Percentiles rank a stretch among this genome's conserved stretches.
These are phyloP conservation scores for Thymallus thymallus DNA, from an alignment of 2,113 vertebrate genomes.

Conservation along the genomic window DNA sequence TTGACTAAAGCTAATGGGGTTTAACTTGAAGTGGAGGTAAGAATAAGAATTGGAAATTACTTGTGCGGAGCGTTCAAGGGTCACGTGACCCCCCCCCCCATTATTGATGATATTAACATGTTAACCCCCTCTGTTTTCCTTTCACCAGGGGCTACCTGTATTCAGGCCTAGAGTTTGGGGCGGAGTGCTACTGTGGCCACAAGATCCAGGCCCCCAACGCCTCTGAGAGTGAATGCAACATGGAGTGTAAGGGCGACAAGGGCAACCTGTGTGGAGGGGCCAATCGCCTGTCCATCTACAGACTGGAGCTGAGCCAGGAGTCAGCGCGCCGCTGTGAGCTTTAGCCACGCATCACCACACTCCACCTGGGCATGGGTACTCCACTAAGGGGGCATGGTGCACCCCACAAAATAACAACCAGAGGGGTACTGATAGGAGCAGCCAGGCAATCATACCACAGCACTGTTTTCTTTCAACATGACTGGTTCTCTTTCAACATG, in stretches of 20 bases:
- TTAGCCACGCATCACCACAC: constrained; percentile 3
- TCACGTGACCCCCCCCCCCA: not conserved
- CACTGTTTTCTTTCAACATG: not conserved
- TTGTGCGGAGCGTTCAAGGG: too few relatives aligned
- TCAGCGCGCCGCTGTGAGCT: constrained; percentile 89
- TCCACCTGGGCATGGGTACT: not conserved
- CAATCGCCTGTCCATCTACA: constrained; percentile 91
- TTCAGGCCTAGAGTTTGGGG: constrained; percentile 93
- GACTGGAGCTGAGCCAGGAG: constrained; percentile 93
- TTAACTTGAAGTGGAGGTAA: too few relatives aligned
- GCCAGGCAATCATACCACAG: not conserved
- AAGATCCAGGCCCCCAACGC: constrained; percentile 86
- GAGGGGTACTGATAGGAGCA: not conserved
- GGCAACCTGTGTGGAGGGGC: constrained; percentile 85
- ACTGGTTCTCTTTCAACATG: not conserved
- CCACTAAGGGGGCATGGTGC: not conserved
- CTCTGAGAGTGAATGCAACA: constrained; percentile 87
- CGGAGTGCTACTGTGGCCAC: constrained; percentile 96
- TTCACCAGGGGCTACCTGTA: constrained; percentile 90
- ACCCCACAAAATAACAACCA: not conserved
- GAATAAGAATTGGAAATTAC: too few relatives aligned
- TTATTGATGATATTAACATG: constrained; percentile 1
- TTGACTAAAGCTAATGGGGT: too few relatives aligned
- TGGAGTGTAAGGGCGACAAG: constrained; percentile 93
- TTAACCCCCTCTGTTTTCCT: not conserved